Conservation (phyloP, 35 echinoderm and acorn worm species). For the Hemicentrotus pulcherrimus region DNA sequence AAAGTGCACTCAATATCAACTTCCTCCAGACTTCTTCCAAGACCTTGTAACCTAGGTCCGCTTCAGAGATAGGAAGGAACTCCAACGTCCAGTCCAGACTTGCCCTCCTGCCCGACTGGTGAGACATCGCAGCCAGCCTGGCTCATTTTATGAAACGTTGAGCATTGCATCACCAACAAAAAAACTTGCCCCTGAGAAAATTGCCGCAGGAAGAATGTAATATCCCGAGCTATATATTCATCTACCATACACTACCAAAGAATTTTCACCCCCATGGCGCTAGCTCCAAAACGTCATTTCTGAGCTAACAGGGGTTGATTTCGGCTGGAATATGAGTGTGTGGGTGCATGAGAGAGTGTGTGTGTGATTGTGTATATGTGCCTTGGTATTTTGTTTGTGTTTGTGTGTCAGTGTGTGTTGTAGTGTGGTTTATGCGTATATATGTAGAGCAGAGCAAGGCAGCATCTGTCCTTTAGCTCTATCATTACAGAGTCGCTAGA, state of each 20-base stretch:
- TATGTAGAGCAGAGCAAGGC: neutral
- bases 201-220: neutral
- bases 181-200: neutral
- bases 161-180: neutral
- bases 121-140: neutral
- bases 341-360: neutral
- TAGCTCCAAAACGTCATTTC: neutral
- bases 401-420: neutral
- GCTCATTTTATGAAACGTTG: neutral
- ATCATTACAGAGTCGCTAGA: conserved; percentile 22
- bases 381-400: conserved; percentile 23
- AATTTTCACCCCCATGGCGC: neutral
- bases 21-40: neutral
- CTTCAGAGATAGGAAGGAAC: neutral
- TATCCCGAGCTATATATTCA: neutral
- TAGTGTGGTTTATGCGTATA: neutral
- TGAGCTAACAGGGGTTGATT: neutral
- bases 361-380: neutral
- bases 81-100: neutral
- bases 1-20: neutral
- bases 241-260: neutral
- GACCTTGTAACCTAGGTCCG: neutral
- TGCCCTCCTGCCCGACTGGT: neutral
- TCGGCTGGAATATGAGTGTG: neutral
- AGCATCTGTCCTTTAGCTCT: conserved; percentile 37